Conservation (phyloP, 2,888 invertebrate genomes). For the Drosophila colorata region DNA sequence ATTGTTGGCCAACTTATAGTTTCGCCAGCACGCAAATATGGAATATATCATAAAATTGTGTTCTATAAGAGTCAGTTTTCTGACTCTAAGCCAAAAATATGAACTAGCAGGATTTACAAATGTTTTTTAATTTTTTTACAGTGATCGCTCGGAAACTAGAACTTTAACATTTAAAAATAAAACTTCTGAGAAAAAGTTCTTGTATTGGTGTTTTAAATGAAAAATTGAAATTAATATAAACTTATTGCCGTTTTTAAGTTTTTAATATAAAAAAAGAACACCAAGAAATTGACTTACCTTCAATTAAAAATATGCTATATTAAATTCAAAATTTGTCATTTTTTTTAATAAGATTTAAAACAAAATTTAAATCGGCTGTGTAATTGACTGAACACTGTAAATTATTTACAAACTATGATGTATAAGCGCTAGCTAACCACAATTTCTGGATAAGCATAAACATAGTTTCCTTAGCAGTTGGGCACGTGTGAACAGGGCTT, state of each 20-base stretch:
- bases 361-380: no score
- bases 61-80: neutral
- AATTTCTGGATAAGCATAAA: neutral
- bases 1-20: no score
- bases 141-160: neutral
- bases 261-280: no score
- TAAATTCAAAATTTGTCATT: no score
- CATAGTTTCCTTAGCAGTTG: neutral
- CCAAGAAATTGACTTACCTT: no score
- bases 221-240: no score
- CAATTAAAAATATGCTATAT: no score
- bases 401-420: neutral
- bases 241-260: neutral
- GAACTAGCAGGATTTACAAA: neutral
- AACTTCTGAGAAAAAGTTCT: no score
- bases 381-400: neutral
- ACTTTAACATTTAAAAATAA: neutral
- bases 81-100: neutral
- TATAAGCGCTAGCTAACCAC: neutral
- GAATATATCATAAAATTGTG: no score
- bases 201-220: no score
- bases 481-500: conserved; percentile 28
- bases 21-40: no score
- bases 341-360: neutral
- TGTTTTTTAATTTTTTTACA: neutral